Conservation (phyloP, 2,113 vertebrate genomes). For the Solea solea region DNA sequence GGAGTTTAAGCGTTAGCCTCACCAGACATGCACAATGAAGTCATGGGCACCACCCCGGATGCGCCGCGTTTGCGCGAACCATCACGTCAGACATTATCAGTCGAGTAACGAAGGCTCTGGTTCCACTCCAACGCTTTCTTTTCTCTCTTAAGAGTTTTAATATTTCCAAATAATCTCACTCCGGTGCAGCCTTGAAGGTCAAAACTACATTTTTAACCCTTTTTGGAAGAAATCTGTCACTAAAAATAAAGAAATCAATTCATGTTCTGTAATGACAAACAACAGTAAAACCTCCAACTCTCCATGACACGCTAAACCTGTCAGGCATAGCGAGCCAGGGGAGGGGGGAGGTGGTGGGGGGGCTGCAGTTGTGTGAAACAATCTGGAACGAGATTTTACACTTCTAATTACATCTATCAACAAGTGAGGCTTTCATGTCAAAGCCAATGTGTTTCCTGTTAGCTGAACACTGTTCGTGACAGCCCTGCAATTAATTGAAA, state of each 20-base stretch:
- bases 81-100: constrained; percentile 65
- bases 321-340: not conserved
- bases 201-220: constrained; percentile 30
- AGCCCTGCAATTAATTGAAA: constrained; percentile 79
- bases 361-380: constrained; percentile 32
- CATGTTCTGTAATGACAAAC: constrained; percentile 1
- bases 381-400: constrained; percentile 67
- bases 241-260: not conserved
- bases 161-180: constrained; percentile 48
- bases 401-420: constrained; percentile 77
- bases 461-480: constrained; percentile 74
- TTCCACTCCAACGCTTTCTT: constrained; percentile 60
- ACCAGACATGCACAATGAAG: constrained; percentile 65
- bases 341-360: constrained; percentile 5
- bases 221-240: not conserved
- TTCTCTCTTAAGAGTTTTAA: constrained; percentile 33
- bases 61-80: constrained; percentile 49
- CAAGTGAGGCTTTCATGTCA: constrained; percentile 65
- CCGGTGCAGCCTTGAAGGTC: constrained; percentile 50
- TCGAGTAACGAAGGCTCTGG: constrained; percentile 64
- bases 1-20: constrained; percentile 36
- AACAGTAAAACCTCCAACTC: not conserved
- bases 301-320: constrained; percentile 15
- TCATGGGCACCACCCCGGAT: constrained; percentile 58
- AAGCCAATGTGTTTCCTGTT: constrained; percentile 76